Conservation (phyloP, 2,888 invertebrate genomes). For the Noctua fimbriata region DNA sequence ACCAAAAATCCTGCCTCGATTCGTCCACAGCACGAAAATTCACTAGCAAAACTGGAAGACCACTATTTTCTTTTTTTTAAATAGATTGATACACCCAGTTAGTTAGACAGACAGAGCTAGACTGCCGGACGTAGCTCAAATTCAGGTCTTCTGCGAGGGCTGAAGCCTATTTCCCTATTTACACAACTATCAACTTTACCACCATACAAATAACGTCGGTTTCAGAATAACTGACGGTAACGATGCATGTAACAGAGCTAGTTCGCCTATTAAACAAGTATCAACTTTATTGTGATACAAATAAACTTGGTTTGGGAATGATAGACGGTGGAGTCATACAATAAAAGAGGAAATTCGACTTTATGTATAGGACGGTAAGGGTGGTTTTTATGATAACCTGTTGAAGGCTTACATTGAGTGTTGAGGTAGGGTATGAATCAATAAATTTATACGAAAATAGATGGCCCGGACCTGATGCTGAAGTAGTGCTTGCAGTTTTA, state of each 20-base stretch:
- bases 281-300: neutral
- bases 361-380: accelerated
- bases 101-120: neutral
- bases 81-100: neutral
- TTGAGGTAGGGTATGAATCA: constrained; percentile 27
- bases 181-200: constrained; percentile 1
- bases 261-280: neutral
- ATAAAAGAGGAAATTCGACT: neutral
- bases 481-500: neutral
- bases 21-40: neutral
- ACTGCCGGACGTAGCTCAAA: constrained; percentile 24
- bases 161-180: constrained; percentile 1
- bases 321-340: neutral
- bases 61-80: neutral
- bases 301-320: neutral
- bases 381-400: neutral
- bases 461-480: neutral
- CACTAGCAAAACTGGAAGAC: neutral
- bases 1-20: neutral
- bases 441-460: constrained; percentile 21
- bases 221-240: neutral
- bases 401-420: neutral
- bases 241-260: neutral
- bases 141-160: constrained; percentile 3
- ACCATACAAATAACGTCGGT: accelerated